Evolutionary conservation across 2,888 invertebrate species (phyloP), one percentile per base, ranked within the genome.

Genomic region (Pycnomerus fuliginosus): DNA sequence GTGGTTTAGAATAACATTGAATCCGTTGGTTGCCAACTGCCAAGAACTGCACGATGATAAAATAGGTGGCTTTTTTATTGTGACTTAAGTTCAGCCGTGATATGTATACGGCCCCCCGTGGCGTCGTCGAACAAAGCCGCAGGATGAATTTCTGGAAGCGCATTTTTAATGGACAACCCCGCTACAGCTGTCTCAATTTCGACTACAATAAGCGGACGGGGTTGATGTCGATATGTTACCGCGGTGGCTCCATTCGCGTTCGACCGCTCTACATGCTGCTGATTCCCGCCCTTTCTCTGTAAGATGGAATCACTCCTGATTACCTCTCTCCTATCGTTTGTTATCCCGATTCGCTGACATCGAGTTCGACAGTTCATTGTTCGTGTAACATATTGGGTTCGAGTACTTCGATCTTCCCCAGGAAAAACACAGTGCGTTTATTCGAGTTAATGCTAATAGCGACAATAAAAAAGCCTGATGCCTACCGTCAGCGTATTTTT

Each of bases 291-390:
- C 67, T 69, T 72, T 72, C 65, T 56, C 67, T 72, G 72, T 72
- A 70, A 70, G 71, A 70, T 62, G 69, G 65, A 70, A 71, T 69
- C 70, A 62, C 64, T 66, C 62, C 67, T 69, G 69, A 70, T 70
- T 70, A 67, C 68, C 66, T 63, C 65, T 53, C 60, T 62, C 57
- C 61, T 58, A 56, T 68, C 69, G 65, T 69, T 67, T 70, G 69
- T 69, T 70, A 67, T 65, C 67, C 67, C 63, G 64, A 68, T 67
- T 65, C 67, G 67, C 68, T 68, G 70, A 71, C 71, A 71, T 68
- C 70, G 67, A 65, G 69, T 71, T 71, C 70, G 71, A 70, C 71
- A 70, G 69, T 70, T 69, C 69, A 68, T 70, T 68, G 69, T 67
- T 66, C 64, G 57, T 69, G 69, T 70, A 68, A 70, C 68, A 67